Evolutionary conservation across 2,888 invertebrate species (phyloP).

Genomic region (Petrophora chlorosata): DNA sequence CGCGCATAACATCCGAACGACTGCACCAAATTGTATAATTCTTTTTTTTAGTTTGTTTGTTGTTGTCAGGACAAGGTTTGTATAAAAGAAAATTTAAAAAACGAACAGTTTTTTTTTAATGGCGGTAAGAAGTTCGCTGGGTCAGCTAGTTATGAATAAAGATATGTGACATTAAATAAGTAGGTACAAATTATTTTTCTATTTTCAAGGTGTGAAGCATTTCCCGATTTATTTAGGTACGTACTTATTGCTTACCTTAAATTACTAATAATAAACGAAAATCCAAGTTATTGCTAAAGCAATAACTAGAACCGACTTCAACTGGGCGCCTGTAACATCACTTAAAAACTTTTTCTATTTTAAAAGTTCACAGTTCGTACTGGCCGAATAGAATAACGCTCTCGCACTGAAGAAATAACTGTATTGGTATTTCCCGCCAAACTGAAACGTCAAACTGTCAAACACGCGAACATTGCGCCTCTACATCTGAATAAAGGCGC

Average conservation of each 20-base stretch:
- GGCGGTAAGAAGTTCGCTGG: too few relatives aligned
- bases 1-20: too few relatives aligned
- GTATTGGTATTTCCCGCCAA: slow-evolving; percentile 69
- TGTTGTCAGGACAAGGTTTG: too few relatives aligned
- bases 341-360: slow-evolving; percentile 47
- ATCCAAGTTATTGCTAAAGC: slow-evolving; percentile 79
- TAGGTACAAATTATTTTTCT: too few relatives aligned
- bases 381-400: slow-evolving; percentile 45
- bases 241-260: slow-evolving; percentile 68
- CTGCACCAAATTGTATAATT: too few relatives aligned
- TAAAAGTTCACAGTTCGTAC: slow-evolving; percentile 54
- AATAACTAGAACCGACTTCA: slow-evolving; percentile 75
- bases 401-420: slow-evolving; percentile 41
- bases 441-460: slow-evolving; percentile 78
- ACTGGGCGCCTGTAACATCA: slow-evolving; percentile 69
- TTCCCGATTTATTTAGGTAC: too few relatives aligned
- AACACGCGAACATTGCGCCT: slow-evolving; percentile 75
- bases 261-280: slow-evolving; percentile 54
- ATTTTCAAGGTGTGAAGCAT: too few relatives aligned
- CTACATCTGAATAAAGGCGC: slow-evolving; percentile 74
- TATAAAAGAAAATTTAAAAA: too few relatives aligned
- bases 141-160: too few relatives aligned
- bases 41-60: too few relatives aligned
- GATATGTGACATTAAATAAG: too few relatives aligned
- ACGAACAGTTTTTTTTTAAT: too few relatives aligned